A percentile compares a stretch with the other conserved stretches of the same genome.
Conservation (phyloP, 2,113 vertebrate species). For the Hippocampus barbouri region DNA sequence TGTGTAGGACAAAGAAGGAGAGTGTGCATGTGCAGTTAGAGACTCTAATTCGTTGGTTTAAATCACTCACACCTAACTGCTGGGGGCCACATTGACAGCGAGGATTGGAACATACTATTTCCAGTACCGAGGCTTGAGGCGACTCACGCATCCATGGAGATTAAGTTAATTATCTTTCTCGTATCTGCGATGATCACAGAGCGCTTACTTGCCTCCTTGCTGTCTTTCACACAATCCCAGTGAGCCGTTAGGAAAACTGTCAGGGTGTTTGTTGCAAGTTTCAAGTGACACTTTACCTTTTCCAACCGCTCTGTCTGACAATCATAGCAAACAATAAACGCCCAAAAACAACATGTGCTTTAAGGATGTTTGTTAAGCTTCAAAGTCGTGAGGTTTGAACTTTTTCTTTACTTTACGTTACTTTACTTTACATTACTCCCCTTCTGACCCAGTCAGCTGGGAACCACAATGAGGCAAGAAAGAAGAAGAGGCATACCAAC, state of each 20-base stretch:
- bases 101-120: slow-evolving; percentile 47
- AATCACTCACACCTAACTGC: slow-evolving; percentile 44
- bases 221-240: neutral
- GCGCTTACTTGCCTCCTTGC: neutral
- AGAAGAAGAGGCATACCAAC: neutral
- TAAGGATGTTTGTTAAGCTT: neutral
- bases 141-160: slow-evolving; percentile 48
- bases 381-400: too few relatives aligned
- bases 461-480: neutral
- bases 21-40: slow-evolving; percentile 21
- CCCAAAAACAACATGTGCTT: neutral
- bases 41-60: slow-evolving; percentile 55
- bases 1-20: neutral
- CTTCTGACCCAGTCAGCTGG: too few relatives aligned
- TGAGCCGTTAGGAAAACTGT: slow-evolving; percentile 25
- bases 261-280: slow-evolving; percentile 1
- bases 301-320: neutral
- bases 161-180: slow-evolving; percentile 61
- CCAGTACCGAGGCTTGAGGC: slow-evolving; percentile 36
- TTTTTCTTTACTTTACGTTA: too few relatives aligned
- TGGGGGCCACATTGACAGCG: slow-evolving; percentile 40
- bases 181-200: slow-evolving; percentile 36
- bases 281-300: slow-evolving; percentile 4
- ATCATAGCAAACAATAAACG: neutral
- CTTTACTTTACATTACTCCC: too few relatives aligned